phyloP scores from a whole-genome alignment of 1,140 invertebrate genomes.

The Brachionus asplanchnoidis region DNA sequence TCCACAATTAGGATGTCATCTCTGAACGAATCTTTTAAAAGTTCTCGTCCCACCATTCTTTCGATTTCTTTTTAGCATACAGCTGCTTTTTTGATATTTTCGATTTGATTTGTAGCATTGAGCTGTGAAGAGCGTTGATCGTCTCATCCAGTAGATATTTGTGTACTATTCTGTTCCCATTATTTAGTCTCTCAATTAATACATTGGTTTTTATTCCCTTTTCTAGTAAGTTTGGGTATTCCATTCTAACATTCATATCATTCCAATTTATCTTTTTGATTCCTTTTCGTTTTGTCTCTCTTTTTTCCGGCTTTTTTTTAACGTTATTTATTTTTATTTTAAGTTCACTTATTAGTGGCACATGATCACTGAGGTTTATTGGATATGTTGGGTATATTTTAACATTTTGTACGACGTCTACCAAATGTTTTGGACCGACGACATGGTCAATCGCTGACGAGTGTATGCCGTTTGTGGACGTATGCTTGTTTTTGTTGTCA shows the following conservation, averaged over 20 bases:
- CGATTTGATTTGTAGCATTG: not conserved
- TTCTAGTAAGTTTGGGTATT: not conserved
- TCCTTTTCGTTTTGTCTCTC: not conserved
- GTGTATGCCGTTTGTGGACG: not conserved
- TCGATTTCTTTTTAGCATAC: not conserved
- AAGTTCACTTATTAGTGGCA: not conserved
- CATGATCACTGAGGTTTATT: not conserved
- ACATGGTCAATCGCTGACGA: not conserved
- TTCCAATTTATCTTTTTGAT: constrained; percentile 4
- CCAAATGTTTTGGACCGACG: not conserved
- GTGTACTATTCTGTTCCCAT: not conserved
- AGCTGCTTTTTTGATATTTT: not conserved
- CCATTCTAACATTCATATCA: not conserved
- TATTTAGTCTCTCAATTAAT: not conserved
- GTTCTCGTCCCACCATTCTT: constrained; percentile 11
- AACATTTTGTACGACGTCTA: not conserved
- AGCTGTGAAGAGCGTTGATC: not conserved
- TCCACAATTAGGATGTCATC: constrained; percentile 13
- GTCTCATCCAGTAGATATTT: not conserved
- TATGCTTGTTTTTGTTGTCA: not conserved
- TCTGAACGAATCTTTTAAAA: not conserved
- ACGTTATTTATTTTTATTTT: not conserved
- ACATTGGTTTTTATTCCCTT: not conserved
- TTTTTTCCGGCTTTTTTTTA: not conserved
- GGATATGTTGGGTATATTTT: not conserved